phyloP scores from a whole-genome alignment of 1,140 invertebrate species.

The Rhizoglyphus robini region DNA sequence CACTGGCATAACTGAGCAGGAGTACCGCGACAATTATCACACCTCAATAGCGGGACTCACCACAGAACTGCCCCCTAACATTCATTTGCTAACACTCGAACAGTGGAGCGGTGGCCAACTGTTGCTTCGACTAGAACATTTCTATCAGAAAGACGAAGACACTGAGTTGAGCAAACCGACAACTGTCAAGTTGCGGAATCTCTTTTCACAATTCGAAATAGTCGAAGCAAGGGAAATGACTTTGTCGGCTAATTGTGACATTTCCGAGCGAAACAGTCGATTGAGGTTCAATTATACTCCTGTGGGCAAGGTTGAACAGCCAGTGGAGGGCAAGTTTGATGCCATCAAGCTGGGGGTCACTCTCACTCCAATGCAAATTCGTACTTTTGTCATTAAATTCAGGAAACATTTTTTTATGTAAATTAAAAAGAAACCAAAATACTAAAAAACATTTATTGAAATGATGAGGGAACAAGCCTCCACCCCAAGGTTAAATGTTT shows the following conservation, averaged over 20 bases:
- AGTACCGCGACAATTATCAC: slow-evolving; percentile 30
- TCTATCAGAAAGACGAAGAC: slow-evolving; percentile 58
- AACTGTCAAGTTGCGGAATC: slow-evolving; percentile 34
- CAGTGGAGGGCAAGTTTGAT: background rate
- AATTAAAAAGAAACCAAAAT: no score
- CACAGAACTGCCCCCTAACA: slow-evolving; percentile 50
- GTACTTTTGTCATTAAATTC: no score
- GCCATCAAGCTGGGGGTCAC: slow-evolving; percentile 30
- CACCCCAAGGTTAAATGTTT: no score
- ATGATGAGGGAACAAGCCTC: no score
- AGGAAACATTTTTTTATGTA: no score
- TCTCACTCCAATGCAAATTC: slow-evolving; percentile 46
- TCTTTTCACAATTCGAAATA: slow-evolving; percentile 46
- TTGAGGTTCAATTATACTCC: slow-evolving; percentile 22
- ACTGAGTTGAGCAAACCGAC: slow-evolving; percentile 40
- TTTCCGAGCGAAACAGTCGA: slow-evolving; percentile 26
- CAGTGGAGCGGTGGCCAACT: slow-evolving; percentile 54
- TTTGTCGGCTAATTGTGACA: slow-evolving; percentile 51
- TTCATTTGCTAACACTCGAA: slow-evolving; percentile 73
- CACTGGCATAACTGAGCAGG: background rate
- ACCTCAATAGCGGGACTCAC: slow-evolving; percentile 36
- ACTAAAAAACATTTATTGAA: no score
- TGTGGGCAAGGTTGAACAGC: background rate
- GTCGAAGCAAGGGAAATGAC: slow-evolving; percentile 47
- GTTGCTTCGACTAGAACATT: slow-evolving; percentile 71